Evolutionary conservation across 2,113 vertebrate species (phyloP).

Genomic region (Arothron firmamentum): DNA sequence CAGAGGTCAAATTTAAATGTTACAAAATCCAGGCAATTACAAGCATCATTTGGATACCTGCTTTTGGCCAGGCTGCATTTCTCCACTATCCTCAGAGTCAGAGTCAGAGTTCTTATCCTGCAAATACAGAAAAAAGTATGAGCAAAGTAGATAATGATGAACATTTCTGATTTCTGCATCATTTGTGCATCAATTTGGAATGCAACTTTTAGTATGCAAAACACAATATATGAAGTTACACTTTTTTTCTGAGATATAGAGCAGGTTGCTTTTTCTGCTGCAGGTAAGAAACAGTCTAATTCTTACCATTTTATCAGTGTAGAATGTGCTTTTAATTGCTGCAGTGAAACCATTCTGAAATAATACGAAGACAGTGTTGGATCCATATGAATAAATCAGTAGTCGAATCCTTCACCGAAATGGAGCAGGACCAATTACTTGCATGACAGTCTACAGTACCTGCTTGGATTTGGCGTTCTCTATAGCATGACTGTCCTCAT

Average conservation of each 20-base stretch:
- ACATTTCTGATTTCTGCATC: too few species aligned
- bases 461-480: slow-evolving; percentile 49
- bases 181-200: too few species aligned
- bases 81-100: slow-evolving; percentile 24
- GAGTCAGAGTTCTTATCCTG: slow-evolving; percentile 41
- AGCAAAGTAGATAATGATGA: too few species aligned
- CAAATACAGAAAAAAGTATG: background rate
- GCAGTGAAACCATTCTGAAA: slow-evolving; percentile 46
- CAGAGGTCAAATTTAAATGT: background rate
- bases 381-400: background rate
- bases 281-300: background rate
- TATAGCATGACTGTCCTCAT: slow-evolving; percentile 9
- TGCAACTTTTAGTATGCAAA: too few species aligned
- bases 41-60: slow-evolving; percentile 32
- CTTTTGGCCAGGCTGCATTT: slow-evolving; percentile 38
- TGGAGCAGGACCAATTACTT: background rate
- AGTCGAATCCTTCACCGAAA: background rate
- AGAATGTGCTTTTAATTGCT: slow-evolving; percentile 48
- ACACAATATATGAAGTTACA: too few species aligned
- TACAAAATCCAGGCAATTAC: too few species aligned
- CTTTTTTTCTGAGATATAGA: too few species aligned
- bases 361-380: background rate
- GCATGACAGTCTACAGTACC: slow-evolving; percentile 21
- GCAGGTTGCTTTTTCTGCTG: too few species aligned
- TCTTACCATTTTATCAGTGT: slow-evolving; percentile 35